A percentile compares a stretch with the other conserved stretches of the same genome.
Evolutionary conservation across 2,113 vertebrate species (phyloP).

Genomic region (Pomatostomus ruficeps): DNA sequence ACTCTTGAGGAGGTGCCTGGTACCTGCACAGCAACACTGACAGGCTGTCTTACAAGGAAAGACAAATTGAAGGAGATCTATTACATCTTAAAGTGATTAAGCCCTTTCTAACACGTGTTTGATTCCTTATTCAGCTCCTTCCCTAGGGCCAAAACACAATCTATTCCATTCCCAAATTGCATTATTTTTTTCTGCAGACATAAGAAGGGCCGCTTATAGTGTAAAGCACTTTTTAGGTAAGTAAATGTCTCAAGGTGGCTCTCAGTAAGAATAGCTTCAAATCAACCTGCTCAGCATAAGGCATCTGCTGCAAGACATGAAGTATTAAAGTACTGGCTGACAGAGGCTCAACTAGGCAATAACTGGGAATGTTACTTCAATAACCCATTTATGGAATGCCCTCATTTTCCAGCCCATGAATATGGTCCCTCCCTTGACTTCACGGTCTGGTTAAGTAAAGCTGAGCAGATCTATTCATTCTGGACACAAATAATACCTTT

Average conservation of each 20-base stretch:
- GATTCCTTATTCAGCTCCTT: neutral
- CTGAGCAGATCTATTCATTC: neutral
- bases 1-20: neutral
- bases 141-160: neutral
- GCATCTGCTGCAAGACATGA: neutral
- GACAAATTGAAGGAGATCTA: neutral
- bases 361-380: neutral
- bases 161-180: neutral
- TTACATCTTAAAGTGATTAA: neutral
- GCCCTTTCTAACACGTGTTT: neutral
- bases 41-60: neutral
- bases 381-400: neutral
- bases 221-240: neutral
- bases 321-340: neutral
- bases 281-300: neutral
- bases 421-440: neutral
- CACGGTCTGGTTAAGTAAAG: neutral
- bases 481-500: neutral
- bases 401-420: neutral
- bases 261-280: neutral
- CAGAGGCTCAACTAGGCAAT: neutral
- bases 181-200: neutral
- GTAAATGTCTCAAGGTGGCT: neutral
- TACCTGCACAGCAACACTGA: neutral
- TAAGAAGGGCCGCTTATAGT: neutral